Base-by-base conservation (phyloP, 2,797 vertebrate species). In the Sebastes taczanowskii region DNA sequence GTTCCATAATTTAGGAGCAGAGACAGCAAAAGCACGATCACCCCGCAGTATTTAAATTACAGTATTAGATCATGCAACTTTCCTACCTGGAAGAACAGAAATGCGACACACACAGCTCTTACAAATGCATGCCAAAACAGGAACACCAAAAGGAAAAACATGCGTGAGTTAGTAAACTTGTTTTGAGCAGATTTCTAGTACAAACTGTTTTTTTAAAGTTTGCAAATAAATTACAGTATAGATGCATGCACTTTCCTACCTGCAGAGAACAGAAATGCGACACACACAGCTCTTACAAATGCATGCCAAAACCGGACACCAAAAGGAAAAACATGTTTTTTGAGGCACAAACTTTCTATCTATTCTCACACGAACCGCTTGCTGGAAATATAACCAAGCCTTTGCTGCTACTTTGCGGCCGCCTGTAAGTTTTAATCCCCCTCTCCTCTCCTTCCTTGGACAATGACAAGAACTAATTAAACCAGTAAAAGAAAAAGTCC, bases 391-490 rank as follows among this genome's bases (percentile, higher is more conserved):
- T 94, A 95, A 95, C 92, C 85, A 94, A 94, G 96, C 96, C 96
- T 96, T 93, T 94, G 96, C 88, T 67, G 82, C 94, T 92, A 94
- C 75, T 96, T 95, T 95, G 96, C 96, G 94, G 93, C 94, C 94
- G 92, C 94, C 94, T 95, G 96, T 92, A 96, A 96, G 96, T 96
- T 97, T 42, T 97, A 98, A 98, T 97, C 97, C 97, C 84, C 34
- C 88, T 38, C 35, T 38, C 5, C 35, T 38, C 95, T 96, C 95
- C 91, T 92, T 96, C 93, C 13, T 38, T 38, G 95, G 95, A 97
- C 96, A 97, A 97, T 97, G 96, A 97, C 97, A 97, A 88, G 95
- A 97, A 97, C 97, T 97, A 98, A 99, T 94, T 93, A 94, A 94
- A 94, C 86, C 96, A 96, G 97, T 95, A 96, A 97, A 96, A 38